Percentiles rank a stretch among this genome's conserved stretches.
Conservation (phyloP, 2,888 invertebrate species). For the Polydrusus pterygomalis region DNA sequence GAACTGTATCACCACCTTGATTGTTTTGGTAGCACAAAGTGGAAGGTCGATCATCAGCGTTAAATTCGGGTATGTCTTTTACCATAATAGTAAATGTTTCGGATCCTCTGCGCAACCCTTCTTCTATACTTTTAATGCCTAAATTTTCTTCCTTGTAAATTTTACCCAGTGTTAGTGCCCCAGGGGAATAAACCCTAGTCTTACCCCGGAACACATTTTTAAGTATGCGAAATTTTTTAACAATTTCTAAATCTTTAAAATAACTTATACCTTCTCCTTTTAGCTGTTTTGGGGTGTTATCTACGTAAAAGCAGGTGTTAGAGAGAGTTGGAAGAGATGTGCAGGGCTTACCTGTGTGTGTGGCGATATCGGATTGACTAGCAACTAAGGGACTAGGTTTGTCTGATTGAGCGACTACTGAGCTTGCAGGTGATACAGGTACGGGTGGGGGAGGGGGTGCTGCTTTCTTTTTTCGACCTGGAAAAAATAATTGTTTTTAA, state of each 20-base stretch:
- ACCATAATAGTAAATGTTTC: constrained; percentile 34
- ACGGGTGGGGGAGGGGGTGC: constrained; percentile 71
- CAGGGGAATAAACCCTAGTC: constrained; percentile 47
- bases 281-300: background rate
- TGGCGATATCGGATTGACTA: constrained; percentile 65
- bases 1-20: background rate
- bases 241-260: constrained; percentile 17
- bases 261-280: constrained; percentile 30
- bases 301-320: constrained; percentile 22
- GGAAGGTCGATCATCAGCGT: background rate
- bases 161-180: constrained; percentile 56
- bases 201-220: constrained; percentile 35
- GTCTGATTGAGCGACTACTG: constrained; percentile 63
- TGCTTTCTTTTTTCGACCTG: constrained; percentile 77
- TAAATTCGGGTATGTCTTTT: constrained; percentile 30
- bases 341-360: constrained; percentile 47
- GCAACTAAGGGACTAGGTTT: constrained; percentile 71
- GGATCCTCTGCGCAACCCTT: constrained; percentile 32
- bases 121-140: constrained; percentile 30
- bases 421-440: constrained; percentile 64
- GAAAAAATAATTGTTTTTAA: constrained; percentile 49
- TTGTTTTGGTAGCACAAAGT: background rate
- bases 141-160: constrained; percentile 57
- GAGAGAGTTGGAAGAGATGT: constrained; percentile 12
- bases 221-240: constrained; percentile 27